Percentiles rank a stretch among this genome's conserved stretches.
Evolutionary conservation across 1,140 invertebrate genomes (phyloP).

Genomic region (Diachasma alloeum): DNA sequence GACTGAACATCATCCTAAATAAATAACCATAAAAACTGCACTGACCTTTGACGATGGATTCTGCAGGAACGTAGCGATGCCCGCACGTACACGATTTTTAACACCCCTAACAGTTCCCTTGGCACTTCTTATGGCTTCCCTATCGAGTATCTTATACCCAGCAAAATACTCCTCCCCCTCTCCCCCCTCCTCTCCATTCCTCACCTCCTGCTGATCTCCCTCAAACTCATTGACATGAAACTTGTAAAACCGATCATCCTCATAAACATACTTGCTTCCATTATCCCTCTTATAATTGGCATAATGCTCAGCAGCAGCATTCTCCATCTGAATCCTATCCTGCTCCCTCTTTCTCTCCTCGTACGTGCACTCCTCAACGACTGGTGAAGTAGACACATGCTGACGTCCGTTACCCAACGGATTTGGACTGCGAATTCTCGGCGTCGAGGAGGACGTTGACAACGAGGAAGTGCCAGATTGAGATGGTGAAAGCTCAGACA

Average conservation of each 20-base stretch:
- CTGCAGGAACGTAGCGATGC: slow-evolving; percentile 92
- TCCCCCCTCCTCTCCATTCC: slow-evolving; percentile 57
- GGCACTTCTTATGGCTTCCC: slow-evolving; percentile 83
- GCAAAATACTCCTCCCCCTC: slow-evolving; percentile 78
- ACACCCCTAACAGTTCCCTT: slow-evolving; percentile 92
- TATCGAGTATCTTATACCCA: slow-evolving; percentile 80
- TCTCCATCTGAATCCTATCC: slow-evolving; percentile 64
- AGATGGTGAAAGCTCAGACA: slow-evolving; percentile 38
- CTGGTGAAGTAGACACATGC: slow-evolving; percentile 33
- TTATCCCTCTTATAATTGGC: slow-evolving; percentile 59
- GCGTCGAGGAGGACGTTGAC: slow-evolving; percentile 47
- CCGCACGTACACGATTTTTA: slow-evolving; percentile 91
- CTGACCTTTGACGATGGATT: slow-evolving; percentile 78
- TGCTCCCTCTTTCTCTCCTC: slow-evolving; percentile 69
- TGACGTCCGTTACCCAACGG: slow-evolving; percentile 27
- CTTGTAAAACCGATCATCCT: slow-evolving; percentile 80
- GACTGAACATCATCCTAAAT: no score
- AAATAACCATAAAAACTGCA: slow-evolving; percentile 19
- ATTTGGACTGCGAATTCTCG: slow-evolving; percentile 41
- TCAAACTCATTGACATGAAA: slow-evolving; percentile 84
- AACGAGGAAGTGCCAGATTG: slow-evolving; percentile 41
- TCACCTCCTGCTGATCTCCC: slow-evolving; percentile 61
- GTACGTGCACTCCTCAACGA: slow-evolving; percentile 75
- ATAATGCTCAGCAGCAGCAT: slow-evolving; percentile 35
- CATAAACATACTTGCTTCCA: slow-evolving; percentile 67